Conservation (phyloP, 2,888 invertebrate genomes). For the Euzophera pinguis region DNA sequence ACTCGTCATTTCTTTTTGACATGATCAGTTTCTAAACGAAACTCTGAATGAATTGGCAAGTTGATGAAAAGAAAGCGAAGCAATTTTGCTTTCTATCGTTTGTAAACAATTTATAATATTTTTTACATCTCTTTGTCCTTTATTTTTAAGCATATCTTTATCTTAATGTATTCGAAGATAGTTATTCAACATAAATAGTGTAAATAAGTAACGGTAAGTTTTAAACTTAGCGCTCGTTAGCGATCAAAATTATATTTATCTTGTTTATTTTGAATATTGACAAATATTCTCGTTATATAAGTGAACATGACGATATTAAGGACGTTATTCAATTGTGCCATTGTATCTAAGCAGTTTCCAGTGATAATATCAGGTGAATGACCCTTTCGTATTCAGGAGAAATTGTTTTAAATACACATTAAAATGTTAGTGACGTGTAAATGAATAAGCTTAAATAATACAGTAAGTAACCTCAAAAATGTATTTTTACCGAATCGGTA, state of each 20-base stretch:
- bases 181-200: not conserved
- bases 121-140: not conserved
- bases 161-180: not conserved
- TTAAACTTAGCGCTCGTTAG: conserved; percentile 36
- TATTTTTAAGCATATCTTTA: not conserved
- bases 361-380: conserved; percentile 49
- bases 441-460: not conserved
- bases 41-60: conserved; percentile 54
- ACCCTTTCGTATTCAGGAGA: conserved; percentile 22
- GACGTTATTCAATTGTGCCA: conserved; percentile 38
- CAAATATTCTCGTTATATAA: conserved; percentile 54
- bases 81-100: conserved; percentile 24
- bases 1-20: not conserved
- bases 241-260: conserved; percentile 23
- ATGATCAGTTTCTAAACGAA: conserved; percentile 23
- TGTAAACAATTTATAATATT: conserved; percentile 23
- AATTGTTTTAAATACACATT: not conserved
- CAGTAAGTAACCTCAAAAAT: not conserved
- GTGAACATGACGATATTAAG: conserved; percentile 50
- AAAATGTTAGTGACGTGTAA: not conserved
- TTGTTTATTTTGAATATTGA: conserved; percentile 50
- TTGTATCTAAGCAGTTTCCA: conserved; percentile 36
- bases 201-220: conserved; percentile 29
- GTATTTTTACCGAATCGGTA: not conserved
- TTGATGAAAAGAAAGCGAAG: conserved; percentile 28